Base-by-base conservation (phyloP, 2,113 vertebrate genomes). In the Sander vitreus region DNA sequence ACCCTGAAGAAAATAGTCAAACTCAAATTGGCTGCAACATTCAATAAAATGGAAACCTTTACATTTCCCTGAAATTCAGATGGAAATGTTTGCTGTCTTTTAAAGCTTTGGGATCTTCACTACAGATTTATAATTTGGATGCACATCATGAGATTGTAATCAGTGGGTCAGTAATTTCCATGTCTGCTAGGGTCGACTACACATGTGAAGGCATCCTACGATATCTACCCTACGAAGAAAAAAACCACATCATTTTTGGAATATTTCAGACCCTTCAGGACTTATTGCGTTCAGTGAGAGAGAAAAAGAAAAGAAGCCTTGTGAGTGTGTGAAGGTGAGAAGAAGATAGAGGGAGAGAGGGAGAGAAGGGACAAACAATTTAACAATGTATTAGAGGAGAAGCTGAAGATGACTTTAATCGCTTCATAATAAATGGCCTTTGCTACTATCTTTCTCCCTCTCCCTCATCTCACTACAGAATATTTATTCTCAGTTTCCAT, bases 401-500 rank as follows among this genome's bases (percentile, higher is more conserved):
- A 63, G 18, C 73, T 30, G 19, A 86, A 63, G n/a, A 58, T 58
- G 47, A 82, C 63, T 89, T 77, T 58, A 85, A 87, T 76, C 23
- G 73, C 57, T 70, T 81, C 7, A 60, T 72, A 66, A 87, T 82
- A 78, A 92, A 88, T 47, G 68, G 63, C 55, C 53, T 76, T 53
- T 84, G 57, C 78, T 75, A 63, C 73, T 67, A 58, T 86, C 84
- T 73, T 48, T 77, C 63, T 72, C 63, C 51, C 51, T 55, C 73
- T 54, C 78, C 48, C 63, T 69, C 25, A 66, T 60, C 81, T 81
- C 73, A 64, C 60, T 60, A 8, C 73, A 62, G 76, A 85, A 54
- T 89, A 82, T 92, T 88, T 91, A 70, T 84, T 50, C 57, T 76
- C 81, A 45, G 85, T 91, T 91, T 86, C 89, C 88, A 86, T 89